Conservation (phyloP, 2,888 invertebrate species). For the Amphipoea oculea region DNA sequence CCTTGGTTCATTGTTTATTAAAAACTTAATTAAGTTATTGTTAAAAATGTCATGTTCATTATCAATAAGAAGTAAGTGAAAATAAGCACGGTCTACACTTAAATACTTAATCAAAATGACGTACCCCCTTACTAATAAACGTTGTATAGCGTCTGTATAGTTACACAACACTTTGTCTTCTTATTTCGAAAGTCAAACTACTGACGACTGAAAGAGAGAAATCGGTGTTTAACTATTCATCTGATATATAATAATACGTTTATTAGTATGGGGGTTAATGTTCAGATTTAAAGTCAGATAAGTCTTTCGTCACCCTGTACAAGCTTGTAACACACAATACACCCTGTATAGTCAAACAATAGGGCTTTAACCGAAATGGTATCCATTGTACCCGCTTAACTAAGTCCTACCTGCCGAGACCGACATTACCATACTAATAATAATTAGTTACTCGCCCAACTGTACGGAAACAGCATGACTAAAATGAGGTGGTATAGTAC, state of each 20-base stretch:
- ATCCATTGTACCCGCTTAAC: conserved; percentile 41
- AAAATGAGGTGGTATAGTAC: conserved; percentile 51
- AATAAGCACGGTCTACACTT: not conserved
- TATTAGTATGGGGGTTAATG: not conserved
- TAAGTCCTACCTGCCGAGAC: conserved; percentile 52
- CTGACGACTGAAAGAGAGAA: too few relatives aligned
- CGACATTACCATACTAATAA: conserved; percentile 59
- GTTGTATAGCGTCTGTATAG: too few relatives aligned
- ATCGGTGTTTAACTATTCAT: too few relatives aligned
- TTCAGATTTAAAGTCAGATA: not conserved
- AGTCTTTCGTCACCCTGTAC: not conserved
- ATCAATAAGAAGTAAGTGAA: not conserved
- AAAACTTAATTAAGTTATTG: too few relatives aligned
- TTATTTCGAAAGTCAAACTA: too few relatives aligned
- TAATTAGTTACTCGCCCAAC: conserved; percentile 56
- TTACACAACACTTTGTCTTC: too few relatives aligned
- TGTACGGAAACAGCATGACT: conserved; percentile 57
- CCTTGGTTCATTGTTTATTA: too few relatives aligned
- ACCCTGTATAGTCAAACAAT: conserved; percentile 22
- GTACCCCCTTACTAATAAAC: too few relatives aligned
- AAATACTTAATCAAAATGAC: not conserved
- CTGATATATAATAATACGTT: too few relatives aligned
- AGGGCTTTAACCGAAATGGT: conserved; percentile 32
- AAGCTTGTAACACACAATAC: not conserved
- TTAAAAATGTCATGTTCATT: not conserved